Percentiles rank a stretch among this genome's conserved stretches.
These are phyloP conservation scores for Gracilinanus agilis DNA, from an alignment of 2,113 vertebrate species.

Conservation along the genomic window DNA sequence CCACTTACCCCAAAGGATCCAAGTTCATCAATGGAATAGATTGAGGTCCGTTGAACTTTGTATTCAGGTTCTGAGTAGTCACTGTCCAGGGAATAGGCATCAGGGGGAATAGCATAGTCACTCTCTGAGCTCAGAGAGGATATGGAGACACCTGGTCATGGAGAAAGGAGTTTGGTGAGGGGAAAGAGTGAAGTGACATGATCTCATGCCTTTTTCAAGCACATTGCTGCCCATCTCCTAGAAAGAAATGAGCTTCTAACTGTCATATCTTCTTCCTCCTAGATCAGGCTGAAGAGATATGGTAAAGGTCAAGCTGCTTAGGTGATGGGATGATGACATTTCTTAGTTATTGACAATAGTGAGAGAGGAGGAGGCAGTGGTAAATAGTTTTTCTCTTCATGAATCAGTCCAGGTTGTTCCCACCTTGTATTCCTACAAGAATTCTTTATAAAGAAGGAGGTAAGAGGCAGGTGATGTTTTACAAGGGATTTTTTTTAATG, in stretches of 20 bases:
- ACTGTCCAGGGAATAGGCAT: conserved; percentile 95
- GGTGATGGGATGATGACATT: neutral
- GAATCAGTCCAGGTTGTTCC: neutral
- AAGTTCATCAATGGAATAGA: conserved; percentile 86
- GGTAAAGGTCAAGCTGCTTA: neutral
- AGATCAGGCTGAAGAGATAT: neutral
- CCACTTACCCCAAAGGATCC: conserved; percentile 60
- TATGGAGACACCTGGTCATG: conserved; percentile 91
- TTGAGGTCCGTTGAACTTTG: conserved; percentile 94
- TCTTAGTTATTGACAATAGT: neutral
- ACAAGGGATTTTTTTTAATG: neutral
- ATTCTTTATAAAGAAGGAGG: neutral
- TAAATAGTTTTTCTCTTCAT: neutral
- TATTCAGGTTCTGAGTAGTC: conserved; percentile 97
- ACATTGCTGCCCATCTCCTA: neutral
- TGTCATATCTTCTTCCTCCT: neutral
- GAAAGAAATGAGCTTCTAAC: neutral
- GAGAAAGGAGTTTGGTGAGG: neutral
- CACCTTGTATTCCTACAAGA: neutral
- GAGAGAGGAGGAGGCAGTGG: neutral
- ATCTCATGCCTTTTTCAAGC: neutral
- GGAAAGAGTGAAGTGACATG: neutral
- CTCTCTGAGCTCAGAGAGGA: conserved; percentile 96
- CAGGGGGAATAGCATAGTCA: conserved; percentile 98
- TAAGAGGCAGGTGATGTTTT: neutral